phyloP scores from a whole-genome alignment of 2,113 vertebrate genomes.

The Elaphurus davidianus region DNA sequence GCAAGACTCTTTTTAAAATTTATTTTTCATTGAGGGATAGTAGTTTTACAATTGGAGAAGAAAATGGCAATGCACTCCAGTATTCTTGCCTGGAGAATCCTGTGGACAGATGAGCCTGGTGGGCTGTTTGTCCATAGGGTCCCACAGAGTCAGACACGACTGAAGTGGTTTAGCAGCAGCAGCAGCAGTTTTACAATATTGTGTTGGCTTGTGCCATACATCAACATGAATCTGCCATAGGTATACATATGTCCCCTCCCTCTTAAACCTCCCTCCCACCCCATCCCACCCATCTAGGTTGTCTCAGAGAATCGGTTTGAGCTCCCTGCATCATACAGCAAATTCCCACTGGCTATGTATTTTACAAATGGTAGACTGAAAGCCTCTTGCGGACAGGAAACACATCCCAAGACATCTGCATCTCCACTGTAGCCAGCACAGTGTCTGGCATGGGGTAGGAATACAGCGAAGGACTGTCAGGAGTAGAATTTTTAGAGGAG shows the following conservation, averaged over 20 bases:
- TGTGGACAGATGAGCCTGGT: neutral
- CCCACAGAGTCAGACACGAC: fast-evolving
- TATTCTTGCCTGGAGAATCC: neutral
- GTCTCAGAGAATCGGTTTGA: neutral
- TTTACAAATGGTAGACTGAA: neutral
- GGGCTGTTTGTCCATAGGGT: neutral
- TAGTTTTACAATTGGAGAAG: neutral
- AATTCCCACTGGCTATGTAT: neutral
- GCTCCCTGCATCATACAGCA: neutral
- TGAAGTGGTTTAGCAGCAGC: neutral
- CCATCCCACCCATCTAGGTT: neutral
- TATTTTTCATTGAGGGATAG: neutral
- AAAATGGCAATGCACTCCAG: neutral
- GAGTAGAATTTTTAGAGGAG: neutral
- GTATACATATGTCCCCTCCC: neutral
- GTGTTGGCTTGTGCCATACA: neutral
- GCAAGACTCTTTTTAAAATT: neutral
- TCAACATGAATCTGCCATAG: neutral
- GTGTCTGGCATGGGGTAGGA: neutral
- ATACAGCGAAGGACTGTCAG: neutral
- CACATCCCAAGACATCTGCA: neutral
- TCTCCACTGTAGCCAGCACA: neutral
- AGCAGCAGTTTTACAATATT: neutral
- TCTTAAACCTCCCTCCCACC: neutral
- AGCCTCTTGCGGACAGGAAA: neutral